A percentile compares a stretch with the other conserved stretches of the same genome.
phyloP scores from a whole-genome alignment of 1,140 invertebrate species.

The Procambarus virginalis region DNA sequence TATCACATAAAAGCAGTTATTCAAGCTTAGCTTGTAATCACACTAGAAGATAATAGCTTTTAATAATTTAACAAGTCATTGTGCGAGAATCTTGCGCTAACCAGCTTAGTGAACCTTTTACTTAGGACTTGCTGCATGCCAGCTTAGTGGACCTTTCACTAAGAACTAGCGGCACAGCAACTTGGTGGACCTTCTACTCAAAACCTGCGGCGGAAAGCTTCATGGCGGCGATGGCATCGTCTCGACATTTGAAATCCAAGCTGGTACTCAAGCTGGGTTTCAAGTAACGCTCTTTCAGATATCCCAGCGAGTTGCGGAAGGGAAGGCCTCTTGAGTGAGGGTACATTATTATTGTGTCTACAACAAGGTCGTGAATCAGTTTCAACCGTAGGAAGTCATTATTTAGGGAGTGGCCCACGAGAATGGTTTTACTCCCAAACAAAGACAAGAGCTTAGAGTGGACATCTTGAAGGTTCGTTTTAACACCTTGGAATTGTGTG shows the following conservation, averaged over 20 bases:
- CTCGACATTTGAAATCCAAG: background rate
- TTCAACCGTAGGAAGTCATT: constrained; percentile 78
- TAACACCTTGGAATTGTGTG: constrained; percentile 71
- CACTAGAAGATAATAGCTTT: too few relatives aligned
- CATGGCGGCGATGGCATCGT: background rate
- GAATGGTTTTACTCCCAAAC: constrained; percentile 76
- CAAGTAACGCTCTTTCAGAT: constrained; percentile 75
- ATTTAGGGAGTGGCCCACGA: constrained; percentile 79
- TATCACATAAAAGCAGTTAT: too few relatives aligned
- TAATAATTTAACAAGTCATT: too few relatives aligned
- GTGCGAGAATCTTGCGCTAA: too few relatives aligned
- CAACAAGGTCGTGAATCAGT: constrained; percentile 90
- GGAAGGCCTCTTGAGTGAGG: background rate
- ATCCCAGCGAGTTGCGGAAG: constrained; percentile 74
- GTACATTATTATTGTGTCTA: constrained; percentile 89
- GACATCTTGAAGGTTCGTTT: constrained; percentile 73
- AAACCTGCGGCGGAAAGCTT: background rate
- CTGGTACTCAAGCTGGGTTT: too few relatives aligned
- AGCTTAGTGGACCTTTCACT: too few relatives aligned
- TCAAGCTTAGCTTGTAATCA: too few relatives aligned
- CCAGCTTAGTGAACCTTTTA: too few relatives aligned
- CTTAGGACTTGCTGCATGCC: too few relatives aligned
- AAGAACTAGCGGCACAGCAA: too few relatives aligned
- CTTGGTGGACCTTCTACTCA: too few relatives aligned
- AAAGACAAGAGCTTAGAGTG: constrained; percentile 76